Evolutionary conservation across 2,888 invertebrate species (phyloP).

Genomic region (Lacanobia wlatinum): DNA sequence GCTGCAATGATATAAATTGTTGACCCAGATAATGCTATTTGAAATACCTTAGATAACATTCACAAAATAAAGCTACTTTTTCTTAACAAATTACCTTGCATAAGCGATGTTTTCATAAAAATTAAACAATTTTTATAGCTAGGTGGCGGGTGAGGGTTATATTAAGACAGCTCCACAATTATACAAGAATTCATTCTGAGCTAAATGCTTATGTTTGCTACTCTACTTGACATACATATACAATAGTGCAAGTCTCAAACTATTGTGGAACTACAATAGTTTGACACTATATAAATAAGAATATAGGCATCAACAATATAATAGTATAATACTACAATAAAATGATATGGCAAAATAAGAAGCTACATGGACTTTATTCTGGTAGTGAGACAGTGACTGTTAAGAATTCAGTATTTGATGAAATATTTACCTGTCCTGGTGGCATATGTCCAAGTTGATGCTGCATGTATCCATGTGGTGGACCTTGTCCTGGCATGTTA

Average conservation of each 20-base stretch:
- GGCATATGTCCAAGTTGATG: slow-evolving; percentile 91
- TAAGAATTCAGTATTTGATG: background rate
- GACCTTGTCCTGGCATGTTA: slow-evolving; percentile 89
- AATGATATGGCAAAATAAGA: no score
- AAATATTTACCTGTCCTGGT: slow-evolving; percentile 84
- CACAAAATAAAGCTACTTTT: background rate
- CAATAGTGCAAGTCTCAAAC: background rate
- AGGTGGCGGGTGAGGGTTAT: no score
- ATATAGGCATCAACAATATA: background rate
- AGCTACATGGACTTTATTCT: background rate
- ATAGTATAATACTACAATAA: no score
- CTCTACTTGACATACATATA: background rate
- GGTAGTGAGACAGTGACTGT: background rate
- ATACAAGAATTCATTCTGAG: background rate
- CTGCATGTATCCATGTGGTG: slow-evolving; percentile 92
- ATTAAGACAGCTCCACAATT: no score
- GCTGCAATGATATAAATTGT: slow-evolving; percentile 20
- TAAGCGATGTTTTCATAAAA: no score
- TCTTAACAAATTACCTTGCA: background rate
- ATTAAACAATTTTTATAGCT: background rate
- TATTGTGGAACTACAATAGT: no score
- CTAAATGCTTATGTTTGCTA: background rate
- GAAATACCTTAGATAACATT: background rate
- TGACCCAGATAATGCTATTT: background rate
- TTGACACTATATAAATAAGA: background rate